A percentile compares a stretch with the other conserved stretches of the same genome.
phyloP scores from a whole-genome alignment of 2,113 vertebrate species.

The Seriola dumerili region DNA sequence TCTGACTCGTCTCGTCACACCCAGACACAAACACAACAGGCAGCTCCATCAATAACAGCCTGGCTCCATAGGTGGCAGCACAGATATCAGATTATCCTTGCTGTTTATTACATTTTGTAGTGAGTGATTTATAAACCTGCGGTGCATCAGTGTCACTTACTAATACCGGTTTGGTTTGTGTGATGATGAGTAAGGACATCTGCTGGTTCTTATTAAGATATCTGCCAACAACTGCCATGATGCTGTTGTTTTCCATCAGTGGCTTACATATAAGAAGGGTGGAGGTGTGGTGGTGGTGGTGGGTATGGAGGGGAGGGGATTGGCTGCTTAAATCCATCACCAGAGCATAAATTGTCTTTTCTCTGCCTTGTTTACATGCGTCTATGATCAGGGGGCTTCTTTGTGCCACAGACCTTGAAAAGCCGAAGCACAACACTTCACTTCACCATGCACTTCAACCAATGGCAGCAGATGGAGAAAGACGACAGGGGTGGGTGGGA shows the following conservation, averaged over 20 bases:
- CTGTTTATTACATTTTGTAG: slow-evolving; percentile 8
- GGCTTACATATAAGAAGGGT: slow-evolving; percentile 2
- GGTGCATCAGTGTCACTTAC: slow-evolving; percentile 19
- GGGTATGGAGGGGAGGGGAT: not conserved
- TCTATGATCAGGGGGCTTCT: slow-evolving; percentile 51
- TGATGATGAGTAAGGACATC: slow-evolving; percentile 17
- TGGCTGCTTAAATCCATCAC: slow-evolving; percentile 63
- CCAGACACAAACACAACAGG: slow-evolving; percentile 55
- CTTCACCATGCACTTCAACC: slow-evolving; percentile 70
- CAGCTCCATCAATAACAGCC: slow-evolving; percentile 34
- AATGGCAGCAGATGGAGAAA: slow-evolving; percentile 65
- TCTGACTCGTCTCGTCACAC: slow-evolving; percentile 36
- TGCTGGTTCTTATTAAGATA: slow-evolving; percentile 38
- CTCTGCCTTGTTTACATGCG: slow-evolving; percentile 75
- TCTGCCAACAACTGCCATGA: slow-evolving; percentile 47
- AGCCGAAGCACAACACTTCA: slow-evolving; percentile 68
- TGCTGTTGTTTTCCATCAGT: slow-evolving; percentile 55
- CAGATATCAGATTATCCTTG: slow-evolving; percentile 15
- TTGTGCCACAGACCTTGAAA: slow-evolving; percentile 71
- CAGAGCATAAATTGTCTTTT: slow-evolving; percentile 72
- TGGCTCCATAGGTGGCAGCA: slow-evolving; percentile 17
- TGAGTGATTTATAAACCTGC: slow-evolving; percentile 22
- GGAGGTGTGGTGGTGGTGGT: not conserved
- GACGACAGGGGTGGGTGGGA: slow-evolving; percentile 14
- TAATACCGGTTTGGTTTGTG: slow-evolving; percentile 8